phyloP scores from a whole-genome alignment of 2,888 invertebrate species.

The Arge pagana region DNA sequence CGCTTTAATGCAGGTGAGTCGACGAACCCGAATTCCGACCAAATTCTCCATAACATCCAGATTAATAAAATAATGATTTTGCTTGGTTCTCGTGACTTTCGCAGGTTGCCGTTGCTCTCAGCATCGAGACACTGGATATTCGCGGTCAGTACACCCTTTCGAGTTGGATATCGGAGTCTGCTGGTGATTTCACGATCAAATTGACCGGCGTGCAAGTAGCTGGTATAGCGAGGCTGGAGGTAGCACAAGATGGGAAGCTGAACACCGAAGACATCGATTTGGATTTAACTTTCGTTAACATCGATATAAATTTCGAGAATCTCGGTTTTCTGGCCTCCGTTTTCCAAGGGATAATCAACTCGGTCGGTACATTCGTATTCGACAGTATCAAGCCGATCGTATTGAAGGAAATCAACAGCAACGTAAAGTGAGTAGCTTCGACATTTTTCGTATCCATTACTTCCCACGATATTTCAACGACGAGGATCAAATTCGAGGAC shows the following conservation, averaged over 20 bases:
- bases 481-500: too few relatives aligned
- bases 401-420: conserved; percentile 76
- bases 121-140: conserved; percentile 72
- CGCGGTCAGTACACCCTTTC: conserved; percentile 76
- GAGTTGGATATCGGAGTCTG: conserved; percentile 70
- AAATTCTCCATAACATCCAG: too few relatives aligned
- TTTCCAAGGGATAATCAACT: conserved; percentile 77
- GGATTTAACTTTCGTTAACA: conserved; percentile 76
- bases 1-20: conserved; percentile 74
- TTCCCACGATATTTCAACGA: too few relatives aligned
- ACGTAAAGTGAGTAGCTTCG: conserved; percentile 62
- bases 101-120: conserved; percentile 73
- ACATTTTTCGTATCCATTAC: too few relatives aligned
- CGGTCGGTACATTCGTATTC: conserved; percentile 80
- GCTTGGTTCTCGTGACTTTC: too few relatives aligned
- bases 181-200: conserved; percentile 79
- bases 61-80: too few relatives aligned
- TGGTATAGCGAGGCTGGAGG: conserved; percentile 72
- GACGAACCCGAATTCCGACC: too few relatives aligned
- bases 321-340: conserved; percentile 75
- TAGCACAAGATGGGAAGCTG: conserved; percentile 75
- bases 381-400: conserved; percentile 87
- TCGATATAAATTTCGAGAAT: conserved; percentile 82
- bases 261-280: conserved; percentile 78
- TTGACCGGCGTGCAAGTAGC: conserved; percentile 72